Evolutionary conservation across 2,888 invertebrate species (phyloP).

Genomic region (Troglohyphantes excavatus): DNA sequence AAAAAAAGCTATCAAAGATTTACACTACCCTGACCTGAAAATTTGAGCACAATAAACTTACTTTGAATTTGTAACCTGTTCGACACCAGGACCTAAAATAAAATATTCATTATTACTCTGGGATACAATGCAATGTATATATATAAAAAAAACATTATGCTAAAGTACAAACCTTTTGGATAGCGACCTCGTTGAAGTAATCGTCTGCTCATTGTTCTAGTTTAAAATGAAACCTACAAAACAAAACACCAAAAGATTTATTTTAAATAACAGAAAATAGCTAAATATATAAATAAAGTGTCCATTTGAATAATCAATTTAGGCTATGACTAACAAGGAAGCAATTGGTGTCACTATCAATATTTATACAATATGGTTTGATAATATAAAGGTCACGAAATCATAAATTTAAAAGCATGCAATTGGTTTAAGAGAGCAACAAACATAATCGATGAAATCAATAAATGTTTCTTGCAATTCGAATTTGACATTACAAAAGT

Average conservation of each 20-base stretch:
- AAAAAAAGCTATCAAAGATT: too few relatives aligned
- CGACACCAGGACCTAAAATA: slow-evolving; percentile 44
- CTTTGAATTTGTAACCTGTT: slow-evolving; percentile 48
- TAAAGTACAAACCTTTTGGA: slow-evolving; percentile 52
- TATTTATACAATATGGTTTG: slow-evolving; percentile 27
- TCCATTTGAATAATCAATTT: background rate
- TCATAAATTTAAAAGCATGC: background rate
- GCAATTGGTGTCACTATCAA: background rate
- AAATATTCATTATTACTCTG: background rate
- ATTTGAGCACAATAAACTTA: slow-evolving; percentile 13
- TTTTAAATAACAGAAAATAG: too few relatives aligned
- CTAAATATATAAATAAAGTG: too few relatives aligned
- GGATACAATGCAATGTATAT: background rate
- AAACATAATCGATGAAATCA: background rate
- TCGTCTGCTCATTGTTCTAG: slow-evolving; percentile 62
- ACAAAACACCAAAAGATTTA: background rate
- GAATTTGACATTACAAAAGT: background rate
- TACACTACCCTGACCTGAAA: too few relatives aligned
- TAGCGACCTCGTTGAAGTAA: slow-evolving; percentile 72
- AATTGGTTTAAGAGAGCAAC: background rate
- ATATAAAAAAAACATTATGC: background rate
- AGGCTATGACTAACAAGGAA: background rate
- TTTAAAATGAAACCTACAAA: slow-evolving; percentile 27
- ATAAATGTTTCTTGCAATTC: background rate
- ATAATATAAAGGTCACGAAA: slow-evolving; percentile 16